Evolutionary conservation across 2,888 invertebrate species (phyloP), one percentile per base, ranked within the genome.

Genomic region (Agrilus biguttatus): DNA sequence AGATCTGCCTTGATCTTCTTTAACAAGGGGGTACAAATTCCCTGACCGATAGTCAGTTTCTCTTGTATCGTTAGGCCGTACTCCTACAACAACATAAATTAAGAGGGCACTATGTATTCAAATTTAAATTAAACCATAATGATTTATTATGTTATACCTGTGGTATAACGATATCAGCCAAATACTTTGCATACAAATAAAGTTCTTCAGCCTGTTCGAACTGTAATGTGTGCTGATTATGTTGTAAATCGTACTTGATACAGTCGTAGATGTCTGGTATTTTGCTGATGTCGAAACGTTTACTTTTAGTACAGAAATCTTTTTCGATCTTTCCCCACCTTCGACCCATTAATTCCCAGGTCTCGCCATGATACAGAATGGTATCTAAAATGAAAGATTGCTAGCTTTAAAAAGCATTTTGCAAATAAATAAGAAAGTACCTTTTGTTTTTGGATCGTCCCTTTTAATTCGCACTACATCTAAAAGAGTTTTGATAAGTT

Each of bases 231-330:
- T 92, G 90, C 59, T 92, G 91, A 65, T 99, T 98, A 64, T 98
- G 98, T 60, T 97, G 96, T 51, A 97, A 69, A 67, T 98, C 98
- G 61, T 93, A 98, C 63, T 98, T 98, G 55, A 98, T 97, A 62
- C 97, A 97, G 70, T 98, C 98, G 60, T 98, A 98, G 52, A 98
- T 98, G 63, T 98, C 98, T 0, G 98, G 97, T 45, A 99, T 91
- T 70, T 98, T 98, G 6, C 95, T 96, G 56, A 99, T 97, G 64
- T 98, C 98, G 65, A 87, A 98, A 34, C 81, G 77, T 53, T 85
- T 87, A 55, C 84, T 86, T 65, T 95, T 95, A 0, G 88, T 85
- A 57, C 85, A 88, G 63, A 98, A 98, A 66, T 98, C 98, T 66
- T 97, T 96, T 61, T 96, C 92, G 42, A 97, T 86, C 69, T 97